These are phyloP conservation scores for Notiomystis cincta DNA, from an alignment of 2,113 vertebrate genomes.

Conservation along the genomic window DNA sequence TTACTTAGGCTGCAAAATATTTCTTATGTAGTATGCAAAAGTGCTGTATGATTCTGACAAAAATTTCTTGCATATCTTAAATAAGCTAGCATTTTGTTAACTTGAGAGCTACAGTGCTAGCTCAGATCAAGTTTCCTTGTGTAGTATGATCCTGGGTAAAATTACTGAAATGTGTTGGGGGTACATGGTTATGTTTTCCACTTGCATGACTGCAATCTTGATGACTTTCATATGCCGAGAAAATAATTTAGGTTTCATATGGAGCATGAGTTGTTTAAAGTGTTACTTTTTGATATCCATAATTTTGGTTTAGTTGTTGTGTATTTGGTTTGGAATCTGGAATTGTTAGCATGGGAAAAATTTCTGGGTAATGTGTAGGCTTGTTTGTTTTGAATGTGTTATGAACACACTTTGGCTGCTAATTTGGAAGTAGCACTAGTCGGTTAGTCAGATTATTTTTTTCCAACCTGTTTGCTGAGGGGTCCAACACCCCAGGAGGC, in stretches of 20 bases:
- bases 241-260: background rate
- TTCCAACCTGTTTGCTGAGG: background rate
- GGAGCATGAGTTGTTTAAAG: background rate
- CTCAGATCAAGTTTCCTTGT: background rate
- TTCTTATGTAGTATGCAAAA: background rate
- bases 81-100: background rate
- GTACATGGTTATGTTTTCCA: background rate
- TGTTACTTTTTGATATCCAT: conserved; percentile 20
- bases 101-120: background rate
- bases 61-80: background rate
- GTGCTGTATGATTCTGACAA: background rate
- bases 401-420: conserved; percentile 52
- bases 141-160: background rate
- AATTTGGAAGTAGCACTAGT: conserved; percentile 38
- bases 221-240: conserved; percentile 7
- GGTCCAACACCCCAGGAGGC: background rate
- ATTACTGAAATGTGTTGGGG: background rate
- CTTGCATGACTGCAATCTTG: background rate
- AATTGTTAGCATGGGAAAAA: conserved; percentile 48
- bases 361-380: conserved; percentile 50
- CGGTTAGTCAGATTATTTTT: background rate
- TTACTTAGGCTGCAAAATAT: background rate
- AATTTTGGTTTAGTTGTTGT: conserved; percentile 20
- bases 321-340: conserved; percentile 48
- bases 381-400: conserved; percentile 66